Conservation (phyloP, 2,888 invertebrate species). For the Congeria kusceri region DNA sequence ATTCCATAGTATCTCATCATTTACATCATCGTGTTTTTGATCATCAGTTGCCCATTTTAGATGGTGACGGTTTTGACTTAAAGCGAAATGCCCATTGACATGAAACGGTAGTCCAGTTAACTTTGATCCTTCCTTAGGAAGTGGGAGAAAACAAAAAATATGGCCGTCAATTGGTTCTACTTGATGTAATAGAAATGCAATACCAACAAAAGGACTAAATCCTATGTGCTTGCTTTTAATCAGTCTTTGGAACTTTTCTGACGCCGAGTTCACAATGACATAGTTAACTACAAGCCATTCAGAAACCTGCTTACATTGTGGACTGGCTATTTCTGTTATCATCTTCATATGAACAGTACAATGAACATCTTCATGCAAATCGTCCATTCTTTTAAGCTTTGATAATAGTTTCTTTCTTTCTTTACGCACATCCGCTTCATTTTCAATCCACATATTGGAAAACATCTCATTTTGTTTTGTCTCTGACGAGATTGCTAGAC, state of each 20-base stretch:
- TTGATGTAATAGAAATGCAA: constrained; percentile 33
- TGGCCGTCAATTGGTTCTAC: constrained; percentile 24
- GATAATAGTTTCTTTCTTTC: background rate
- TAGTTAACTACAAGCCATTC: constrained; percentile 41
- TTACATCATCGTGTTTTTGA: constrained; percentile 40
- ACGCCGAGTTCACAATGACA: constrained; percentile 25
- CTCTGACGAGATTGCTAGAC: constrained; percentile 43
- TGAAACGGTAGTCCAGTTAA: constrained; percentile 81
- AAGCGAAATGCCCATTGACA: constrained; percentile 82
- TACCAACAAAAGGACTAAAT: constrained; percentile 38
- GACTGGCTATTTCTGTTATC: background rate
- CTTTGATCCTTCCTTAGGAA: constrained; percentile 74
- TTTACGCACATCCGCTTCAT: background rate
- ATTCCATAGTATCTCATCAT: constrained; percentile 78
- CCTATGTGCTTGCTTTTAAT: constrained; percentile 29
- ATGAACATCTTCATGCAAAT: constrained; percentile 1
- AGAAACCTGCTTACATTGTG: background rate
- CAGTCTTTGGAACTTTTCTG: constrained; percentile 21
- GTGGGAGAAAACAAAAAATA: constrained; percentile 77
- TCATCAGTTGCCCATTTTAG: constrained; percentile 80
- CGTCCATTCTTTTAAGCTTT: background rate
- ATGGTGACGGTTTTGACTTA: constrained; percentile 81
- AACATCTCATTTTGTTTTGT: background rate
- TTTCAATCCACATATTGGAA: constrained; percentile 1
- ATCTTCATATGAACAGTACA: constrained; percentile 14